Evolutionary conservation across 2,113 vertebrate genomes (phyloP).

Genomic region (Otocyon megalotis): DNA sequence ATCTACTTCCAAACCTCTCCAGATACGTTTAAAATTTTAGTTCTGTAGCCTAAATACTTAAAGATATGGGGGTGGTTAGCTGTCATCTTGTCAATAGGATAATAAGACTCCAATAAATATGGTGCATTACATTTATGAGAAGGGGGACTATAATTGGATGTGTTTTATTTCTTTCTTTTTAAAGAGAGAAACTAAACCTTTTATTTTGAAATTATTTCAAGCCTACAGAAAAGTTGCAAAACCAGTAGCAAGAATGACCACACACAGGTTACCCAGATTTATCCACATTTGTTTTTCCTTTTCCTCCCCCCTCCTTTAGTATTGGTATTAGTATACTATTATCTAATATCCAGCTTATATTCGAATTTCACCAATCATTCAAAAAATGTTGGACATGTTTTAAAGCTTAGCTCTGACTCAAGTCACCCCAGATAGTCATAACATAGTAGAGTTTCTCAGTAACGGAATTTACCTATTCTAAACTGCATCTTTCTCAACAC

Average conservation of each 20-base stretch:
- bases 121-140: not conserved
- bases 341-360: no score
- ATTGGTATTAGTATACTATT: no score
- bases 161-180: not conserved
- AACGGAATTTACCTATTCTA: conserved; percentile 48
- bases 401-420: conserved; percentile 15
- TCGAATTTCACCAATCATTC: no score
- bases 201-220: no score
- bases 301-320: no score
- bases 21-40: not conserved
- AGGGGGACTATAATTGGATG: not conserved
- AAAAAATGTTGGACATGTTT: not conserved
- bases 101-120: not conserved
- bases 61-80: not conserved
- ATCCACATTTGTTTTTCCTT: no score
- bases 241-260: no score
- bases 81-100: conserved; percentile 26
- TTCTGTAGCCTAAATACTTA: not conserved
- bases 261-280: no score
- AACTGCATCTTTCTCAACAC: not conserved
- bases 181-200: no score
- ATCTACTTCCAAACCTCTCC: not conserved
- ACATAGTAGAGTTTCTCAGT: not conserved
- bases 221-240: no score
- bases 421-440: not conserved